Evolutionary conservation across 2,888 invertebrate genomes (phyloP), one percentile per base, ranked within the genome.

Genomic region (Aleiodes testaceus): DNA sequence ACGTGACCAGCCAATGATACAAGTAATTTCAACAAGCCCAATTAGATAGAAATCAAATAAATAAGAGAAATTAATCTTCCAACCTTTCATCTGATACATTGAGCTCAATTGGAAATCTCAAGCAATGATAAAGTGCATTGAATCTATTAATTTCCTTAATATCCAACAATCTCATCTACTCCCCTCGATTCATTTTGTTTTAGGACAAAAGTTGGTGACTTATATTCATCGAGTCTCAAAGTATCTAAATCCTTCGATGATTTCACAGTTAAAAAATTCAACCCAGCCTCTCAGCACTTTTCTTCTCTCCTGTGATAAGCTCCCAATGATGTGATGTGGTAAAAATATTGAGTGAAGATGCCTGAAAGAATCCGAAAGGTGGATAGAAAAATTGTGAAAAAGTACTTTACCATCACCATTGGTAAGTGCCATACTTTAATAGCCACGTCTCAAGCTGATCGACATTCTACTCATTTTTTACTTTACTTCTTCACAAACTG

Each of bases 331-430:
- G 63, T 63, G 44, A 20, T 63, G n/a, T 18, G 22, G 45, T 22
- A 26, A 14, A 44, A 22, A 69, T 26, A 30, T 59, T 20, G 50
- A 16, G 59, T 26, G 67, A 9, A 50, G 30, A 65, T 47, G 45
- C 67, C 30, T 30, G 30, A 61, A 36, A 68, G 68, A 44, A 61
- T 68, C 47, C 30, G 26, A 18, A 36, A 30, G 14, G 72, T 71
- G 69, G 73, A 75, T 69, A 66, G 68, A 72, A 69, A 67, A 70
- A 47, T 45, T 70, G 49, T 69, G 75, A 70, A 68, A 74, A 63
- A 63, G 6, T 20, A 16, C 7, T 75, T 76, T 69, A 71, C 67
- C 75, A 74, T 71, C 65, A 5, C 69, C 69, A 68, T 72, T 63
- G 59, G 65, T 47, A 44, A 59, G 69, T 18, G 50, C 70, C 64